Evolutionary conservation across 2,888 invertebrate genomes (phyloP), one percentile per base, ranked within the genome.

Genomic region (Xanthia togata): DNA sequence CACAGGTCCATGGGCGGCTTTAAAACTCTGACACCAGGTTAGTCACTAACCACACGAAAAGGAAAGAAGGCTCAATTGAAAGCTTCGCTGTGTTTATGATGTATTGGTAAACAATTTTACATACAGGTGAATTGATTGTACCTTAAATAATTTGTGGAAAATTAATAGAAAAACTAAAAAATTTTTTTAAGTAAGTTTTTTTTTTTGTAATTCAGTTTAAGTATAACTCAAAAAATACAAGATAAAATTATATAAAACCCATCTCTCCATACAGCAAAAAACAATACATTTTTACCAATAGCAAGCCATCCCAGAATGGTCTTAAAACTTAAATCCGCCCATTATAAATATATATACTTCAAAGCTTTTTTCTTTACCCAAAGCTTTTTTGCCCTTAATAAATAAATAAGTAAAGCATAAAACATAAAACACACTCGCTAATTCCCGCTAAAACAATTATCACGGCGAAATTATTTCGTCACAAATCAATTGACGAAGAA

Each of bases 401-500:
- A 31, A 31, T 31, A 31, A 31, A 31, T 31, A 1, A 31, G 31
- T 31, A 31, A 31, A 53, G 57, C 70, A 81, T 80, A 84, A 77
- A 85, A 84, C 82, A n/a, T n/a, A n/a, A n/a, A n/a, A n/a, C n/a
- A n/a, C n/a, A 77, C 71, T 84, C 71, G 68, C 81, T 69, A 73
- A 73, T 79, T 74, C 62, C 65, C 64, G 57, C 73, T 72, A 84
- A 85, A 87, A 86, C 89, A 88, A 88, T 88, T 87, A 88, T 82
- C 87, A 71, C 77, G 41, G 69, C 53, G 71, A 83, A 88, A 88
- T 88, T 86, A 86, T 88, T 87, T 88, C 88, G 81, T 88, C 84
- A 86, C 85, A 87, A 92, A 92, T 92, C 93, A 93, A 94, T 94
- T 94, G 93, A 92, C 93, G 93, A 93, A 91, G 93, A 91, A 93